A percentile compares a stretch with the other conserved stretches of the same genome.
Evolutionary conservation across 53 echinoderm and acorn worm genomes (phyloP).

Genomic region (Temnopleurus reevesii): DNA sequence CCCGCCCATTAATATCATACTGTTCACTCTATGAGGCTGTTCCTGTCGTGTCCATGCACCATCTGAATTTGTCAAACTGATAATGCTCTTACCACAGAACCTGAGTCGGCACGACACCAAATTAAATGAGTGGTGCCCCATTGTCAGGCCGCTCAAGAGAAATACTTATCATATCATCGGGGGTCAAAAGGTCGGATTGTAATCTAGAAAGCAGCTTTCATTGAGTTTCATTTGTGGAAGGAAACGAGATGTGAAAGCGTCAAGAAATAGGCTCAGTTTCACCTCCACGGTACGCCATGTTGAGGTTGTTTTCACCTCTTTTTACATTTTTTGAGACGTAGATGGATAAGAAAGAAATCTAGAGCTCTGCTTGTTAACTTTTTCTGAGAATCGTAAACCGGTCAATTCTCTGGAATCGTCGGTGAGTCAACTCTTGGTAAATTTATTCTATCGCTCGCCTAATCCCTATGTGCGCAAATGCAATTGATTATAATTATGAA

Average conservation of each 20-base stretch:
- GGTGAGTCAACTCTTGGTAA: constrained; percentile 4
- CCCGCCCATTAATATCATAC: constrained; percentile 10
- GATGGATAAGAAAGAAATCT: background rate
- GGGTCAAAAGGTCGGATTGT: constrained; percentile 1
- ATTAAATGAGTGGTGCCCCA: constrained; percentile 17
- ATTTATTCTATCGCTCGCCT: background rate
- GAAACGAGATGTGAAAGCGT: constrained; percentile 15
- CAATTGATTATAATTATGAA: constrained; percentile 6
- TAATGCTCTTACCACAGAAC: constrained; percentile 31
- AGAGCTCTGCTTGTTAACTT: background rate
- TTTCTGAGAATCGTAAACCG: background rate
- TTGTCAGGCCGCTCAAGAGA: constrained; percentile 7
- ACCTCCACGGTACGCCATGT: background rate
- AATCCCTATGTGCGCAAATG: constrained; percentile 5
- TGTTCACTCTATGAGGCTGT: background rate
- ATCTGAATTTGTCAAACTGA: constrained; percentile 31
- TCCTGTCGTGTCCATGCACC: background rate
- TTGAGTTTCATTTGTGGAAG: constrained; percentile 9
- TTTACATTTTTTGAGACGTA: background rate
- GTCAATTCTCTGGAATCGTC: background rate
- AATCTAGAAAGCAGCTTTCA: constrained; percentile 33
- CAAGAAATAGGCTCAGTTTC: background rate
- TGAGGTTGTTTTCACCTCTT: constrained; percentile 10
- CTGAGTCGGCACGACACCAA: constrained; percentile 23
- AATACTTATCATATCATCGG: constrained; percentile 33